Percentiles rank a stretch among this genome's conserved stretches.
These are phyloP conservation scores for Oreochromis grahami DNA, from an alignment of 2,797 vertebrate genomes.

Conservation along the genomic window DNA sequence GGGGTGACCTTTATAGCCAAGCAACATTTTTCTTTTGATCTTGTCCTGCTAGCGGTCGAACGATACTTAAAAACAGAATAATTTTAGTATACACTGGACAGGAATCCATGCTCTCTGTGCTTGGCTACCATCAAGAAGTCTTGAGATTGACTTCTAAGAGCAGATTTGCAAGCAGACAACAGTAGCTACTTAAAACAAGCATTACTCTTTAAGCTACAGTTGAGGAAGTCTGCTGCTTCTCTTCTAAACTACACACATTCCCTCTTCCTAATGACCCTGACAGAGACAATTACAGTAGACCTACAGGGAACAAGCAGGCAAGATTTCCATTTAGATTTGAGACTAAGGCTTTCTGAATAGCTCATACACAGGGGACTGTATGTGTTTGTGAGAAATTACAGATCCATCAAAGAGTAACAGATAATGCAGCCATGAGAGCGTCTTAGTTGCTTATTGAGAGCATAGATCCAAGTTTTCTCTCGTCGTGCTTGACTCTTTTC, in stretches of 20 bases:
- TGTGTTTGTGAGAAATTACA: conserved; percentile 19
- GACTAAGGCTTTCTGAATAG: conserved; percentile 20
- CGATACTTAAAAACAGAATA: background rate
- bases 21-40: conserved; percentile 25
- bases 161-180: background rate
- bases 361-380: background rate
- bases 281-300: conserved; percentile 52
- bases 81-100: background rate
- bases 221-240: conserved; percentile 12
- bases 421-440: background rate
- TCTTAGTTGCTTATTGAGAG: background rate
- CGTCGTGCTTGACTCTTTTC: background rate
- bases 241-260: conserved; percentile 44
- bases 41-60: background rate
- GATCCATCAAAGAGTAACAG: background rate
- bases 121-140: background rate
- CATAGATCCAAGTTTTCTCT: background rate
- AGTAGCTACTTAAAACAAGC: background rate
- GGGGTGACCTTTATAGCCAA: background rate
- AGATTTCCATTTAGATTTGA: conserved; percentile 66
- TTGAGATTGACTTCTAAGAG: background rate
- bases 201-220: background rate
- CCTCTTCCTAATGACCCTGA: conserved; percentile 59
- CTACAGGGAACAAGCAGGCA: conserved; percentile 47
- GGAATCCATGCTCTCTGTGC: background rate